These are phyloP conservation scores for Neomonachus schauinslandi DNA, from an alignment of 2,113 vertebrate genomes.

Conservation along the genomic window DNA sequence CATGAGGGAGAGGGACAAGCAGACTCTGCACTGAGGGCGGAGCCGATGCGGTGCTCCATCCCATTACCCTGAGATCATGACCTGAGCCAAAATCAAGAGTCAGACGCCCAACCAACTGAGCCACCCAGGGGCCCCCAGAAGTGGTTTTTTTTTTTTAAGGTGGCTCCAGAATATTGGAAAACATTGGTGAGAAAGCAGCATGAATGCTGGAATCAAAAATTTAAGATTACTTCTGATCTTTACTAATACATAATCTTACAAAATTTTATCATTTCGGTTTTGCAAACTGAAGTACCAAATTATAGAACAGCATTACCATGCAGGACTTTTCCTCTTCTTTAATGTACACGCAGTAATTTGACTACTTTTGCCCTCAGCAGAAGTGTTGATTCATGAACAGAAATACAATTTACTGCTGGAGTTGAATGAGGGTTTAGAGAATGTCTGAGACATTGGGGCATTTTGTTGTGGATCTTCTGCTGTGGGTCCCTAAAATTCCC, in stretches of 20 bases:
- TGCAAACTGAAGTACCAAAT: not conserved
- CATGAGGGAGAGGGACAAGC: not conserved
- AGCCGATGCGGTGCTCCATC: fast-evolving
- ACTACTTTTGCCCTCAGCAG: not conserved
- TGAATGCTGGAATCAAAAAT: not conserved
- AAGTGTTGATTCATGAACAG: not conserved
- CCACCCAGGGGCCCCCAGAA: not conserved
- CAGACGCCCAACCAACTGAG: not conserved
- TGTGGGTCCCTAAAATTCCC: not conserved
- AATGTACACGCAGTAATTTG: not conserved
- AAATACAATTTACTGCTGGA: not conserved
- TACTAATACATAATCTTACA: not conserved
- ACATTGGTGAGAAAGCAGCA: not conserved
- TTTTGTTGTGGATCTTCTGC: not conserved
- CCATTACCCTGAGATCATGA: not conserved
- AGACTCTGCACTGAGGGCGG: not conserved
- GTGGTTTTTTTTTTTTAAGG: not conserved
- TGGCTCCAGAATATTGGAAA: not conserved
- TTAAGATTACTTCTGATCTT: not conserved
- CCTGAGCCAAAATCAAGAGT: not conserved
- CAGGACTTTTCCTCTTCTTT: not conserved
- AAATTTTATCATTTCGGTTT: not conserved
- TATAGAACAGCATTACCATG: not conserved
- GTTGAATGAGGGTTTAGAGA: not conserved
- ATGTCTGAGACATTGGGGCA: not conserved